Conservation (phyloP, 2,797 vertebrate species). For the Macropodus opercularis region DNA sequence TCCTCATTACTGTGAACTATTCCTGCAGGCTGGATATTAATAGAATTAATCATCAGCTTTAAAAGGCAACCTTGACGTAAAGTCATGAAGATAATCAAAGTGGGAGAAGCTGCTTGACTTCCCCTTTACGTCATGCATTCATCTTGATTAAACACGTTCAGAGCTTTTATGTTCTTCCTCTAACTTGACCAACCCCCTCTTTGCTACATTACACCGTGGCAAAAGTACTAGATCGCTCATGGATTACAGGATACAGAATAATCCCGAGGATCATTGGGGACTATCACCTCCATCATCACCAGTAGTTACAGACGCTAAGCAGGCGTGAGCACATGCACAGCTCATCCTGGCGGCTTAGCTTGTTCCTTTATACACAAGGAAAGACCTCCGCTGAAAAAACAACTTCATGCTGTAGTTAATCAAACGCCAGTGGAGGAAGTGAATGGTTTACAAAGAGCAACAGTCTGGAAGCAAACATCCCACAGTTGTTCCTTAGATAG, state of each 20-base stretch:
- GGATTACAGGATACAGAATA: slow-evolving; percentile 53
- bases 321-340: slow-evolving; percentile 11
- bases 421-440: not conserved
- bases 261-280: slow-evolving; percentile 46
- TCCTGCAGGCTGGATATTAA: slow-evolving; percentile 4
- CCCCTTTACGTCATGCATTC: not conserved
- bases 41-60: slow-evolving; percentile 11
- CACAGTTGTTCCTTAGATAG: too few species aligned
- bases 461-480: too few species aligned
- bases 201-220: not conserved
- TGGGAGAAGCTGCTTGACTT: not conserved
- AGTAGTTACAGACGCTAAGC: slow-evolving; percentile 45
- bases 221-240: slow-evolving; percentile 32
- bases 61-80: slow-evolving; percentile 11
- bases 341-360: slow-evolving; percentile 32
- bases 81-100: slow-evolving; percentile 5
- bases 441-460: not conserved
- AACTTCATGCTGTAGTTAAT: not conserved
- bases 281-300: slow-evolving; percentile 31
- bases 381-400: not conserved
- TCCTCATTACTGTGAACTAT: slow-evolving; percentile 6
- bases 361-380: slow-evolving; percentile 41
- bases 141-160: slow-evolving; percentile 12
- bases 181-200: not conserved
- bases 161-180: slow-evolving; percentile 16